A percentile compares a stretch with the other conserved stretches of the same genome.
Conservation (phyloP, 2,888 invertebrate genomes). For the Oasisia sp. region DNA sequence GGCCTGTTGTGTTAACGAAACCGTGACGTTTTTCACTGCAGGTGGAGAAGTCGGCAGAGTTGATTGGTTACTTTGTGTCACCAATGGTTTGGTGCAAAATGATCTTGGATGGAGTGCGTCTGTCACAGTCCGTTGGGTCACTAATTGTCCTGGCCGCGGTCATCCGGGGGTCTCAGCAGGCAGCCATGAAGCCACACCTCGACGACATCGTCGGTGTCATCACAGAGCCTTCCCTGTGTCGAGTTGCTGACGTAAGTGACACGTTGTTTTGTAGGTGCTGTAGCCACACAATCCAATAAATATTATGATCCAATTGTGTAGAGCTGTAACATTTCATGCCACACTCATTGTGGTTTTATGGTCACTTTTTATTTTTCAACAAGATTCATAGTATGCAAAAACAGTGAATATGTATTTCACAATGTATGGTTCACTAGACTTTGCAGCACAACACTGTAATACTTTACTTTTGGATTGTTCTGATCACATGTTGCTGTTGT, state of each 20-base stretch:
- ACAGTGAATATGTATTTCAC: background rate
- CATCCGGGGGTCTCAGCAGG: constrained; percentile 50
- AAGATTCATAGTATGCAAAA: background rate
- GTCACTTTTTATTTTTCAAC: background rate
- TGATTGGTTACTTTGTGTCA: constrained; percentile 81
- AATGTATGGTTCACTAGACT: background rate
- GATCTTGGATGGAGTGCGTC: constrained; percentile 42
- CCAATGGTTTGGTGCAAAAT: constrained; percentile 77
- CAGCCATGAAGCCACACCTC: constrained; percentile 68
- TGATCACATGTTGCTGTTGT: background rate
- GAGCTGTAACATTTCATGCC: background rate
- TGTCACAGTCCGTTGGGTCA: constrained; percentile 46
- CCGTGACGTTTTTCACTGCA: constrained; percentile 53
- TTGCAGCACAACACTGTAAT: background rate
- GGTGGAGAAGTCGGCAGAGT: constrained; percentile 76
- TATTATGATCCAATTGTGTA: background rate
- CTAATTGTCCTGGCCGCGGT: constrained; percentile 58
- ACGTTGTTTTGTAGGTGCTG: background rate
- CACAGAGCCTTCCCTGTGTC: constrained; percentile 33
- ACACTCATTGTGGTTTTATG: background rate
- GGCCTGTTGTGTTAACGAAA: background rate
- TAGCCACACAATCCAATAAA: background rate
- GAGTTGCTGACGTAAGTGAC: constrained; percentile 39
- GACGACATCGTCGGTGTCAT: constrained; percentile 56
- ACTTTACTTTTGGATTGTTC: background rate